phyloP scores from a whole-genome alignment of 2,113 vertebrate species.

The Ursus arctos region DNA sequence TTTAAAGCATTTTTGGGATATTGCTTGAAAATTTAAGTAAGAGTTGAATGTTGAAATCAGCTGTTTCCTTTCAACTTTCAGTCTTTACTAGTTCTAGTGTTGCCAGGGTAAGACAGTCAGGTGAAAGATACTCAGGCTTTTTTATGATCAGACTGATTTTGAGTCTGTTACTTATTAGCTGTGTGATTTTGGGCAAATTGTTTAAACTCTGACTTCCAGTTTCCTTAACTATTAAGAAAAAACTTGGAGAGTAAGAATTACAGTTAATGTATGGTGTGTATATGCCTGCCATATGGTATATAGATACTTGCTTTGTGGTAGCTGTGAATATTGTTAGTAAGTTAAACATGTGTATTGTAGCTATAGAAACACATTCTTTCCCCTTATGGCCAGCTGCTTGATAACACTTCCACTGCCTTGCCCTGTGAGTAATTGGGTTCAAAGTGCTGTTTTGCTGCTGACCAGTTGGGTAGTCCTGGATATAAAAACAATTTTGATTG shows the following conservation, averaged over 20 bases:
- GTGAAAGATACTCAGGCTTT: not conserved
- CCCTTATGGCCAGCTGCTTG: not conserved
- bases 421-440: not conserved
- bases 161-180: not conserved
- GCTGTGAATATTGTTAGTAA: constrained; percentile 24
- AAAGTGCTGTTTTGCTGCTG: not conserved
- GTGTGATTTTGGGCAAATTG: constrained; percentile 2
- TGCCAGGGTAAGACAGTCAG: not conserved
- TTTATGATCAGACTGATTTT: not conserved
- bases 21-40: not conserved
- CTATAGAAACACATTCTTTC: not conserved
- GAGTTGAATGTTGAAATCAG: not conserved
- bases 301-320: constrained; percentile 49
- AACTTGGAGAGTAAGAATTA: not conserved
- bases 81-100: not conserved
- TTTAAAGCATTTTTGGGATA: not conserved
- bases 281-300: constrained; percentile 1
- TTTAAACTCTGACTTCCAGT: constrained; percentile 45
- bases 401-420: not conserved
- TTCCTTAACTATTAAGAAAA: constrained; percentile 35
- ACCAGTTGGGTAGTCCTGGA: not conserved
- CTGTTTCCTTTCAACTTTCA: not conserved
- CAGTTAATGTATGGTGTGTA: not conserved
- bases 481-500: not conserved
- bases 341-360: not conserved